These are phyloP conservation scores for Bos taurus DNA, from an alignment of 2,113 vertebrate species.

Conservation along the genomic window DNA sequence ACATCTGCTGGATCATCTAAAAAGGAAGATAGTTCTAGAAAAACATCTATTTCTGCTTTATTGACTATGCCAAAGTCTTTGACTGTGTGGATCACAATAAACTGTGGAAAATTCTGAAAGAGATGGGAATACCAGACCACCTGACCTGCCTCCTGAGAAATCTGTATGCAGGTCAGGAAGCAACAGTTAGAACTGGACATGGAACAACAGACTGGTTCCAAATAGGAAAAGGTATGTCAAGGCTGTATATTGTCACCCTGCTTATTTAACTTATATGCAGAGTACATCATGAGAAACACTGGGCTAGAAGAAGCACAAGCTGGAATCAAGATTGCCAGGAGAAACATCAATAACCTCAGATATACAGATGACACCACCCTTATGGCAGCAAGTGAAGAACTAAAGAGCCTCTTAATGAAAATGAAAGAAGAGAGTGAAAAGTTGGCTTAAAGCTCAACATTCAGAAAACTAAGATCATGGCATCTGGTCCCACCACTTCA, in stretches of 20 bases:
- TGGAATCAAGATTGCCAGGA: neutral
- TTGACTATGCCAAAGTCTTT: neutral
- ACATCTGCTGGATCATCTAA: accelerated
- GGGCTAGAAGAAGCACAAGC: neutral
- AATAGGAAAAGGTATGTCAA: neutral
- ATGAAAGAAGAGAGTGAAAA: neutral
- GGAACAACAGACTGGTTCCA: neutral
- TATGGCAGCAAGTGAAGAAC: neutral
- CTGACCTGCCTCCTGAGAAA: neutral
- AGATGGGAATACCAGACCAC: neutral
- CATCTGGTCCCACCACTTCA: neutral
- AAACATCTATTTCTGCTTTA: neutral
- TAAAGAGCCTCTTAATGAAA: neutral
- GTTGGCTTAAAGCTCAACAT: neutral
- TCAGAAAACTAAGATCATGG: neutral
- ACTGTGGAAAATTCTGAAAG: neutral
- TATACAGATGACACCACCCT: neutral
- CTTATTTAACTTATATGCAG: neutral
- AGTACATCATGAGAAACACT: neutral
- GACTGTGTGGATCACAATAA: neutral
- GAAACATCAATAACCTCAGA: neutral
- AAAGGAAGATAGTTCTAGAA: neutral
- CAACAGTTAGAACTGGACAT: neutral
- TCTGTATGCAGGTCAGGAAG: neutral
- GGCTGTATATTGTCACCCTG: neutral